Conservation (phyloP, 2,797 vertebrate genomes). For the Sphenodon punctatus region DNA sequence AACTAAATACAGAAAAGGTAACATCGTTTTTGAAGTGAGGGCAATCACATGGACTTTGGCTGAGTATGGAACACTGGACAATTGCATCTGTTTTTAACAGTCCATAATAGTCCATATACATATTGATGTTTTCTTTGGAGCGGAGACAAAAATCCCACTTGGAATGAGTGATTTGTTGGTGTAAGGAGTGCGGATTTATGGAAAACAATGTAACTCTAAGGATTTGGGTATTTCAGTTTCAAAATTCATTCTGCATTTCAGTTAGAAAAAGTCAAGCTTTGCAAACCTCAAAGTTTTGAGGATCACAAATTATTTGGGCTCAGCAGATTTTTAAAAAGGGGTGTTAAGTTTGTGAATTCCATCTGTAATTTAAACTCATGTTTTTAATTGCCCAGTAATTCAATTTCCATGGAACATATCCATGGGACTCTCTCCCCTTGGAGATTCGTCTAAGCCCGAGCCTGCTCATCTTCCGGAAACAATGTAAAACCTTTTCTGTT, state of each 20-base stretch:
- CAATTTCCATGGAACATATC: neutral
- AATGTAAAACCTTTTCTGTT: too few species aligned
- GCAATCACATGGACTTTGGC: too few species aligned
- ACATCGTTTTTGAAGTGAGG: neutral
- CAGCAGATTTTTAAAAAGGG: neutral
- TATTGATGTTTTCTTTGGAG: neutral
- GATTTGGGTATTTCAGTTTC: too few species aligned
- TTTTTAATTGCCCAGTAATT: neutral
- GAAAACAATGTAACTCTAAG: neutral
- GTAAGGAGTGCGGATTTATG: accelerated
- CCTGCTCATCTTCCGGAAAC: too few species aligned
- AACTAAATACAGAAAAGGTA: neutral
- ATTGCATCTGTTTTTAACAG: accelerated
- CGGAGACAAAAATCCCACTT: neutral
- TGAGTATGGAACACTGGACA: neutral
- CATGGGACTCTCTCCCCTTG: too few species aligned
- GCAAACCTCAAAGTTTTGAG: neutral
- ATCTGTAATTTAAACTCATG: neutral
- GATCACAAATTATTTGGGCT: too few species aligned
- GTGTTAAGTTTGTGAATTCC: neutral
- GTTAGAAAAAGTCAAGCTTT: neutral
- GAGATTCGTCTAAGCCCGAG: too few species aligned
- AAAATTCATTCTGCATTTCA: too few species aligned
- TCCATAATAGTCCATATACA: neutral
- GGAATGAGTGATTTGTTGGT: neutral